Conservation (phyloP, 2,888 invertebrate genomes). For the Drosophila rellima region DNA sequence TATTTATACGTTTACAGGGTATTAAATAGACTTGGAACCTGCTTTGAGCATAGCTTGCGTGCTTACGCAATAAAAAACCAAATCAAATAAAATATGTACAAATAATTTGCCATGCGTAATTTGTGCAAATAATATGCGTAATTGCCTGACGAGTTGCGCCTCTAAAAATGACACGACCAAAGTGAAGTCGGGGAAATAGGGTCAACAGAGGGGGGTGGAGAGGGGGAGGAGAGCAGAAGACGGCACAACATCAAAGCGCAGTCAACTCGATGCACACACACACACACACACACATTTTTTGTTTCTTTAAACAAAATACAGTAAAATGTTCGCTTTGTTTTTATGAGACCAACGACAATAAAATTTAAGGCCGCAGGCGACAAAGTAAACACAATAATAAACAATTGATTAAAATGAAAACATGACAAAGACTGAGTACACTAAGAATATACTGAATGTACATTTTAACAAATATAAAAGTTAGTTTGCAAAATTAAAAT, state of each 20-base stretch:
- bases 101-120: constrained; percentile 78
- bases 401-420: constrained; percentile 32
- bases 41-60: constrained; percentile 50
- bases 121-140: constrained; percentile 81
- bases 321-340: constrained; percentile 54
- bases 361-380: constrained; percentile 76
- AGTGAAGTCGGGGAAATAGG: background rate
- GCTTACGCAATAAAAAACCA: constrained; percentile 62
- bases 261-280: constrained; percentile 40
- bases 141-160: constrained; percentile 57
- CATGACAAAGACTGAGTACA: constrained; percentile 19
- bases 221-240: background rate
- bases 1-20: constrained; percentile 14
- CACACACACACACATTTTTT: constrained; percentile 5
- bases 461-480: background rate
- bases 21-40: constrained; percentile 8
- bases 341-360: constrained; percentile 64
- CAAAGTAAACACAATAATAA: constrained; percentile 78
- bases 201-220: background rate
- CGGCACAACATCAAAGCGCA: constrained; percentile 72
- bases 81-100: constrained; percentile 62
- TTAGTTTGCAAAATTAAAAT: no score
- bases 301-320: constrained; percentile 55
- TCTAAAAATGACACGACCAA: constrained; percentile 18
- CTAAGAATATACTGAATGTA: background rate